A percentile compares a stretch with the other conserved stretches of the same genome.
These are phyloP conservation scores for Danio jaintianensis DNA, from an alignment of 2,797 vertebrate genomes.

Conservation along the genomic window DNA sequence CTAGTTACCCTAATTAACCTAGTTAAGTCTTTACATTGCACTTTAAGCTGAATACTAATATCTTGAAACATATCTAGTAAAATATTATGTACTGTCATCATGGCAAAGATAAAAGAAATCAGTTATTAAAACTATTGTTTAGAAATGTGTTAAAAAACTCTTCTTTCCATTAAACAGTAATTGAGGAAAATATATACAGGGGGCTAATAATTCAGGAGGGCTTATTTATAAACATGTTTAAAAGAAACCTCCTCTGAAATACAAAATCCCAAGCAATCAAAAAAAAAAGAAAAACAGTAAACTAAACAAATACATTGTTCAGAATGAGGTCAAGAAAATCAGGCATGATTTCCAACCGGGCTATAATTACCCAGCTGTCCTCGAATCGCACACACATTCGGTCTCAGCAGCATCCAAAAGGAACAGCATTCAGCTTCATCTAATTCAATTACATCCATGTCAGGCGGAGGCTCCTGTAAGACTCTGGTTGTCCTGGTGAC, in stretches of 20 bases:
- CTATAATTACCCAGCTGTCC: conserved; percentile 49
- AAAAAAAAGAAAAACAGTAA: not conserved
- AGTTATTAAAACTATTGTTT: no score
- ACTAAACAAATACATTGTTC: not conserved
- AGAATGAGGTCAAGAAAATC: conserved; percentile 71
- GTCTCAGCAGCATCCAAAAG: conserved; percentile 45
- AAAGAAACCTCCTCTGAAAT: not conserved
- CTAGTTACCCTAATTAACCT: no score
- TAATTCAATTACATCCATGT: conserved; percentile 66
- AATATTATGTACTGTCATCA: no score
- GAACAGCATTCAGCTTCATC: conserved; percentile 49
- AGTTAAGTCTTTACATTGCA: no score
- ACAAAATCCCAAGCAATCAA: not conserved
- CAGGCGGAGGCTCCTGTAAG: conserved; percentile 62
- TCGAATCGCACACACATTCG: conserved; percentile 20
- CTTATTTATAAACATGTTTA: no score
- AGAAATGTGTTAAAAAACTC: no score
- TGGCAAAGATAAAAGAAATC: no score
- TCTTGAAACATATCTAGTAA: no score
- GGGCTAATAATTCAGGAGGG: no score
- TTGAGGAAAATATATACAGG: no score
- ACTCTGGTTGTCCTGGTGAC: conserved; percentile 67
- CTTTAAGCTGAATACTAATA: no score
- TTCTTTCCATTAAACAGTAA: no score
- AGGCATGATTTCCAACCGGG: conserved; percentile 66